These are phyloP conservation scores for Falco novaeseelandiae DNA, from an alignment of 2,797 vertebrate genomes.

Conservation along the genomic window DNA sequence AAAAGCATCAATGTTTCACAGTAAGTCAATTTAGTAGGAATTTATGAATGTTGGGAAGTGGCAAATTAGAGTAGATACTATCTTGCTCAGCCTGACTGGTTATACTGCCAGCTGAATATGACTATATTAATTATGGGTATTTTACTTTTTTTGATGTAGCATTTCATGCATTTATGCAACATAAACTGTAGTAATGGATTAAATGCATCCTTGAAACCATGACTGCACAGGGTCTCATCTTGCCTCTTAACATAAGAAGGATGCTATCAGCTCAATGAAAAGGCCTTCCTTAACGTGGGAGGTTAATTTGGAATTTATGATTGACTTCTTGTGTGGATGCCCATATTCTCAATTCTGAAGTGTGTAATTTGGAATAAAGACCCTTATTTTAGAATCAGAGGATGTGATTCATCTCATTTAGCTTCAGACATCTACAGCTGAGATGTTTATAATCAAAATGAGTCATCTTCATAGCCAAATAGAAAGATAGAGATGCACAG, in stretches of 20 bases:
- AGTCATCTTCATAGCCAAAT: slow-evolving; percentile 41
- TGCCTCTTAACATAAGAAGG: slow-evolving; percentile 29
- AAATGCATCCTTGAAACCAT: slow-evolving; percentile 47
- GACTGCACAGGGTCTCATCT: slow-evolving; percentile 34
- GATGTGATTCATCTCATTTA: slow-evolving; percentile 57
- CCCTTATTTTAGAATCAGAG: slow-evolving; percentile 52
- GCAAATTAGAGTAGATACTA: slow-evolving; percentile 41
- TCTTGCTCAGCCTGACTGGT: slow-evolving; percentile 32
- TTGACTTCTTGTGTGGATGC: slow-evolving; percentile 50
- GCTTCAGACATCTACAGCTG: slow-evolving; percentile 47
- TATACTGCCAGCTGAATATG: slow-evolving; percentile 33
- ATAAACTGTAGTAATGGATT: slow-evolving; percentile 53
- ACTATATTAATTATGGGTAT: slow-evolving; percentile 49
- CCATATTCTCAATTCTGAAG: slow-evolving; percentile 45
- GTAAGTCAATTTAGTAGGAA: slow-evolving; percentile 43
- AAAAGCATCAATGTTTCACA: slow-evolving; percentile 7
- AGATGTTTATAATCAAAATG: slow-evolving; percentile 55
- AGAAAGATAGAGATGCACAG: background rate
- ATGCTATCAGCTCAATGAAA: slow-evolving; percentile 30
- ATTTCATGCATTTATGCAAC: background rate
- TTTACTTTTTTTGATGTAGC: slow-evolving; percentile 36
- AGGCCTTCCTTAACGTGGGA: background rate
- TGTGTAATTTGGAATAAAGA: slow-evolving; percentile 61
- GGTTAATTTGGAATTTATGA: slow-evolving; percentile 60
- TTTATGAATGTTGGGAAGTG: slow-evolving; percentile 43